Evolutionary conservation across 2,888 invertebrate genomes (phyloP).

Genomic region (Drosophila dives): DNA sequence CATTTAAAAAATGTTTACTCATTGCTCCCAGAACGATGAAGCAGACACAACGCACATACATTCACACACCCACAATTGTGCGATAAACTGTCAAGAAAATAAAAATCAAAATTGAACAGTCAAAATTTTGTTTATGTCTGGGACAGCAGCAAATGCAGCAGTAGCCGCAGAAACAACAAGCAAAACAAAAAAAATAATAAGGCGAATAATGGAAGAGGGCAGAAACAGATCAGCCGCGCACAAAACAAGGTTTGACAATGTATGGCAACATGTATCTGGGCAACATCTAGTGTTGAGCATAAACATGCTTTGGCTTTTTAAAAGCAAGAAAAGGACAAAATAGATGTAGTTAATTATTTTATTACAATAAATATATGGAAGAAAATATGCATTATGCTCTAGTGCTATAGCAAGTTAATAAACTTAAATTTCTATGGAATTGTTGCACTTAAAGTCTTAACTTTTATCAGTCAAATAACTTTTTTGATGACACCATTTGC

Average conservation of each 20-base stretch:
- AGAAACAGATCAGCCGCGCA: slow-evolving; percentile 18
- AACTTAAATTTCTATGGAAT: background rate
- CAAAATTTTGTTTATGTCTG: slow-evolving; percentile 77
- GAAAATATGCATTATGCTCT: fast-evolving
- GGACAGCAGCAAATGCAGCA: slow-evolving; percentile 12
- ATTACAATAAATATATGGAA: background rate
- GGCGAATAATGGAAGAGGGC: slow-evolving; percentile 13
- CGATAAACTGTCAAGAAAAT: slow-evolving; percentile 69
- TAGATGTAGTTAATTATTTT: background rate
- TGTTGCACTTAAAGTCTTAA: background rate
- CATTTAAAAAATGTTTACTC: slow-evolving; percentile 80
- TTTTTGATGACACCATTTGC: background rate
- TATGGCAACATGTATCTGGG: slow-evolving; percentile 7
- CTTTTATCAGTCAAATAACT: background rate
- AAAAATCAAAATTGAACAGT: slow-evolving; percentile 65
- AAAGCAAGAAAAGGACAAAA: background rate
- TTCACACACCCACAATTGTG: slow-evolving; percentile 44
- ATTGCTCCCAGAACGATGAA: slow-evolving; percentile 65
- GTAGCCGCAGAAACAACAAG: slow-evolving; percentile 43
- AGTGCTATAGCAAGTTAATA: no score
- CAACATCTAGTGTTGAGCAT: slow-evolving; percentile 20
- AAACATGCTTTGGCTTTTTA: slow-evolving; percentile 7
- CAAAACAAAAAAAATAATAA: slow-evolving; percentile 48
- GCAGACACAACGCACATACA: slow-evolving; percentile 44
- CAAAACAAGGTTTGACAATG: slow-evolving; percentile 20